These are phyloP conservation scores for Biston betularia DNA, from an alignment of 2,888 invertebrate genomes.

Conservation along the genomic window DNA sequence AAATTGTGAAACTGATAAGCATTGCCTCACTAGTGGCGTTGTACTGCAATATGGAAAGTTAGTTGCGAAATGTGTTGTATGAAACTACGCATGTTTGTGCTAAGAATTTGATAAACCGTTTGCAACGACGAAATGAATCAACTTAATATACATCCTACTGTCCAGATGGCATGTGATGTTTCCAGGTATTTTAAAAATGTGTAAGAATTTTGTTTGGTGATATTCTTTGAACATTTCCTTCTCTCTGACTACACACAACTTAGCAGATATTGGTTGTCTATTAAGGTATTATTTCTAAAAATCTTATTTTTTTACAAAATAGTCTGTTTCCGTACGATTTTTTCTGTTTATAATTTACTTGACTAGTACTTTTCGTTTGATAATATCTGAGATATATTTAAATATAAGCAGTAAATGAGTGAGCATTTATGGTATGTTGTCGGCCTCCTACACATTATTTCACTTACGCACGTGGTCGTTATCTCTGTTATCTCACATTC, in stretches of 20 bases:
- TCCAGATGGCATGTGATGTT: background rate
- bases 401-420: constrained; percentile 9
- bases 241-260: too few species aligned
- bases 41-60: constrained; percentile 43
- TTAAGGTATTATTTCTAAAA: too few species aligned
- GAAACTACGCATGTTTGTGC: constrained; percentile 30
- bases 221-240: too few species aligned
- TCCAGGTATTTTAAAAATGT: background rate
- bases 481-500: constrained; percentile 54
- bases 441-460: constrained; percentile 35
- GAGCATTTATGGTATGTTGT: constrained; percentile 19
- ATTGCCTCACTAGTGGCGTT: constrained; percentile 35
- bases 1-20: constrained; percentile 50
- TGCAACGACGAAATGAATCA: constrained; percentile 8
- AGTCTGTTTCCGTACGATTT: background rate
- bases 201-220: background rate
- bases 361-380: background rate
- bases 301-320: too few species aligned
- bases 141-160: background rate
- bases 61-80: constrained; percentile 47
- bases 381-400: background rate
- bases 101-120: constrained; percentile 37
- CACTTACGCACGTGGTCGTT: constrained; percentile 53
- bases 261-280: too few species aligned
- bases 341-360: background rate